These are phyloP conservation scores for Callipepla squamata DNA, from an alignment of 2,113 vertebrate species.

Conservation along the genomic window DNA sequence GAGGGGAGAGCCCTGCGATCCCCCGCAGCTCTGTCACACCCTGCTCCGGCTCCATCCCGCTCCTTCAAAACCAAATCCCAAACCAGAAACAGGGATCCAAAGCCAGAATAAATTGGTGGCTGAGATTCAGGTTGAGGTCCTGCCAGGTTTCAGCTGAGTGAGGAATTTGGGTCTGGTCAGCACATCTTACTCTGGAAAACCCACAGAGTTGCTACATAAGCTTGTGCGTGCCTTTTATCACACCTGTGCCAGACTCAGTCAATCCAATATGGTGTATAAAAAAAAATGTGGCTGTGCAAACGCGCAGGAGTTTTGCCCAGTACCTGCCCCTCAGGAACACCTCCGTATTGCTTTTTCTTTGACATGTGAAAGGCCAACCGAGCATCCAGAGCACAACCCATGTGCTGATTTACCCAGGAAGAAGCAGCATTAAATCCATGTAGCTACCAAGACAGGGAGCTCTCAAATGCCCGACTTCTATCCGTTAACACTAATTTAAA, in stretches of 20 bases:
- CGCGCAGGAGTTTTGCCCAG: not conserved
- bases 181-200: slow-evolving; percentile 27
- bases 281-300: not conserved
- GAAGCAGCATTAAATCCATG: not conserved
- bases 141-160: slow-evolving; percentile 25
- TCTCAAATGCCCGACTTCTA: not conserved
- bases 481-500: not conserved
- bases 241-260: not conserved
- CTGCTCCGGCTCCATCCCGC: not conserved
- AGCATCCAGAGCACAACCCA: not conserved
- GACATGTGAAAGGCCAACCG: not conserved
- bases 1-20: slow-evolving; percentile 69
- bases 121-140: not conserved
- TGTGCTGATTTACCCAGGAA: not conserved
- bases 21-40: slow-evolving; percentile 40
- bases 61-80: not conserved
- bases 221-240: not conserved
- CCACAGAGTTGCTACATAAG: not conserved
- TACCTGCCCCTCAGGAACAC: not conserved
- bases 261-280: not conserved
- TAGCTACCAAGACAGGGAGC: not conserved
- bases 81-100: not conserved
- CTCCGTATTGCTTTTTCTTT: not conserved
- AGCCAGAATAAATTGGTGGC: not conserved
- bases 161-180: slow-evolving; percentile 11